These are phyloP conservation scores for Rhyzopertha dominica DNA, from an alignment of 1,140 invertebrate species.

Conservation along the genomic window DNA sequence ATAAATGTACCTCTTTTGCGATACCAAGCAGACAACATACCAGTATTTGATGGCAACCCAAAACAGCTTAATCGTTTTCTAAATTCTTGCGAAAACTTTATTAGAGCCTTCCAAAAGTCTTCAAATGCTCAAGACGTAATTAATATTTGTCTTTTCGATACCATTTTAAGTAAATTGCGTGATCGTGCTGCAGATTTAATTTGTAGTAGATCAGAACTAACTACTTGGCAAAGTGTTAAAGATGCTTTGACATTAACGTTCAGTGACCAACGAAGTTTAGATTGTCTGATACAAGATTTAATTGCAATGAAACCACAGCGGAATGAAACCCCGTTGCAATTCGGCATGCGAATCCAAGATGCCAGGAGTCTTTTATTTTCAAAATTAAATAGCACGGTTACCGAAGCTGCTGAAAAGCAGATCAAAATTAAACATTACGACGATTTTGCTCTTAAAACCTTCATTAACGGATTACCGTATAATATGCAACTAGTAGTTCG, in stretches of 20 bases:
- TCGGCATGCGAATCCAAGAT: conserved; percentile 25
- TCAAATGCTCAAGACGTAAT: no score
- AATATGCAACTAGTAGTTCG: conserved; percentile 15
- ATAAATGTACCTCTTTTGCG: no score
- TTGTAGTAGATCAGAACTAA: conserved; percentile 22
- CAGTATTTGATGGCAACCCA: no score
- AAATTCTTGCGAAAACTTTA: no score
- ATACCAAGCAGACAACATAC: no score
- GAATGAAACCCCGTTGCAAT: conserved; percentile 19
- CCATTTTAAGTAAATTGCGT: conserved; percentile 22
- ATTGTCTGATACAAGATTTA: conserved; percentile 27
- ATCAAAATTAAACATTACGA: conserved; percentile 15
- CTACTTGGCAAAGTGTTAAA: conserved; percentile 21
- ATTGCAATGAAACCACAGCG: conserved; percentile 20
- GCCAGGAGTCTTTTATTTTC: conserved; percentile 18
- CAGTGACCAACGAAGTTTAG: conserved; percentile 23
- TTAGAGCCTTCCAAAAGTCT: no score
- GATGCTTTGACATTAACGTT: conserved; percentile 18
- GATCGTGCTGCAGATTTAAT: conserved; percentile 22
- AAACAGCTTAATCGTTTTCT: no score
- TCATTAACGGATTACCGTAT: conserved; percentile 14
- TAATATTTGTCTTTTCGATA: conserved; percentile 16
- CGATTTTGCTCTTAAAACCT: conserved; percentile 19
- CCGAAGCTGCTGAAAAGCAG: conserved; percentile 7
- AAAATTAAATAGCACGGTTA: conserved; percentile 19